Percentiles rank a stretch among this genome's conserved stretches.
Conservation (phyloP, 2,888 invertebrate genomes). For the Athripsodes cinereus region DNA sequence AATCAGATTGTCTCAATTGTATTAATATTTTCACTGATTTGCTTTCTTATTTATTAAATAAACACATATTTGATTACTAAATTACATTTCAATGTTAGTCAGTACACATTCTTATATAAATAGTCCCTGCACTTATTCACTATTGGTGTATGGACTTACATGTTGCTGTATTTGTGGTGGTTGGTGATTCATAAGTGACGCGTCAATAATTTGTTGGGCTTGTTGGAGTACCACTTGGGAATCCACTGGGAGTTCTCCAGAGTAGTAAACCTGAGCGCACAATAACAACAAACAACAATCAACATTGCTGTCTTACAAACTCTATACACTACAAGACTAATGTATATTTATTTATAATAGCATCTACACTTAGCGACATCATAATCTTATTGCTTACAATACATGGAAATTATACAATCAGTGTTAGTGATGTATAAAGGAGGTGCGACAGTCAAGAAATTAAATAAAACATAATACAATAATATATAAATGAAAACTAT, state of each 20-base stretch:
- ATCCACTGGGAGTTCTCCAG: slow-evolving; percentile 50
- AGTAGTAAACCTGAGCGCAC: slow-evolving; percentile 45
- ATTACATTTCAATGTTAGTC: not conserved
- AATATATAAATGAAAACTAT: too few species aligned
- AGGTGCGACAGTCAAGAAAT: too few species aligned
- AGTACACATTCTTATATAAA: too few species aligned
- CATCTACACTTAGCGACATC: too few species aligned
- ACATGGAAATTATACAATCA: too few species aligned
- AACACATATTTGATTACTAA: too few species aligned
- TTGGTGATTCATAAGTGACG: slow-evolving; percentile 51
- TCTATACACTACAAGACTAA: too few species aligned
- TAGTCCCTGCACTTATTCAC: not conserved
- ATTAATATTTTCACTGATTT: not conserved
- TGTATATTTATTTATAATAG: too few species aligned
- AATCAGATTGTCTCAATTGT: too few species aligned
- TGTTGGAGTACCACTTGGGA: slow-evolving; percentile 53
- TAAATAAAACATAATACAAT: too few species aligned
- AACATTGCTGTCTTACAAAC: not conserved
- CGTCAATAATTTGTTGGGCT: slow-evolving; percentile 51
- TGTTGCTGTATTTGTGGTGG: slow-evolving; percentile 44
- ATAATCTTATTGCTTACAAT: too few species aligned
- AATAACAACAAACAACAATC: not conserved
- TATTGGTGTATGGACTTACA: slow-evolving; percentile 40
- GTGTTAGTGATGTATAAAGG: too few species aligned
- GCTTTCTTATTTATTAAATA: not conserved